These are phyloP conservation scores for Calliphora vicina DNA, from an alignment of 1,140 invertebrate genomes.

Conservation along the genomic window DNA sequence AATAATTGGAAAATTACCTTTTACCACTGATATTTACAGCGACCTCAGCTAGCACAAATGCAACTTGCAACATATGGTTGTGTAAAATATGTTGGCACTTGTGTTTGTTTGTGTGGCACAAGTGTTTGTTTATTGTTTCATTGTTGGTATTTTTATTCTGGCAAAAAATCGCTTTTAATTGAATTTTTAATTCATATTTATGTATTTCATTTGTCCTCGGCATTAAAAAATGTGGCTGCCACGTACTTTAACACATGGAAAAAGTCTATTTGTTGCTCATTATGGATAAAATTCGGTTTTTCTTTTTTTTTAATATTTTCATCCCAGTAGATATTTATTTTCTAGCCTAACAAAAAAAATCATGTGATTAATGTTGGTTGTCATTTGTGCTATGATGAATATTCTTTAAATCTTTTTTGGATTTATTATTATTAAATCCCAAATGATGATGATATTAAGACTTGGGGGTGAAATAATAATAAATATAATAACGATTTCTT, in stretches of 20 bases:
- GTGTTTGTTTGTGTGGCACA: neutral
- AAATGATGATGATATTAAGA: slow-evolving; percentile 22
- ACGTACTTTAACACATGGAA: neutral
- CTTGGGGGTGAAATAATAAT: neutral
- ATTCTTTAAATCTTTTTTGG: slow-evolving; percentile 27
- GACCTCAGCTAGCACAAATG: neutral
- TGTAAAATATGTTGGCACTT: neutral
- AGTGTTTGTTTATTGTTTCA: neutral
- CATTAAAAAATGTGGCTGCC: neutral
- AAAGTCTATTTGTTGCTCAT: neutral
- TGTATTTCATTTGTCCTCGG: too few species aligned
- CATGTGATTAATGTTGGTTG: neutral
- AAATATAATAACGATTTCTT: neutral
- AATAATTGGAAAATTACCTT: slow-evolving; percentile 10
- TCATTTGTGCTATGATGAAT: slow-evolving; percentile 8
- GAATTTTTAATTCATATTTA: slow-evolving; percentile 14
- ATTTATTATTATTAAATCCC: slow-evolving; percentile 33
- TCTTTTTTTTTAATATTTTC: neutral
- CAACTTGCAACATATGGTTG: neutral
- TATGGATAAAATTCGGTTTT: neutral
- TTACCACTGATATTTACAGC: neutral
- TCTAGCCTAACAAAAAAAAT: neutral
- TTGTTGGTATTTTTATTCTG: neutral
- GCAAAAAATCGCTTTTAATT: neutral
- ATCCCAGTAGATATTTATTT: neutral